Conservation (phyloP, 2,797 vertebrate genomes). For the Hyperoplus lanceolatus region DNA sequence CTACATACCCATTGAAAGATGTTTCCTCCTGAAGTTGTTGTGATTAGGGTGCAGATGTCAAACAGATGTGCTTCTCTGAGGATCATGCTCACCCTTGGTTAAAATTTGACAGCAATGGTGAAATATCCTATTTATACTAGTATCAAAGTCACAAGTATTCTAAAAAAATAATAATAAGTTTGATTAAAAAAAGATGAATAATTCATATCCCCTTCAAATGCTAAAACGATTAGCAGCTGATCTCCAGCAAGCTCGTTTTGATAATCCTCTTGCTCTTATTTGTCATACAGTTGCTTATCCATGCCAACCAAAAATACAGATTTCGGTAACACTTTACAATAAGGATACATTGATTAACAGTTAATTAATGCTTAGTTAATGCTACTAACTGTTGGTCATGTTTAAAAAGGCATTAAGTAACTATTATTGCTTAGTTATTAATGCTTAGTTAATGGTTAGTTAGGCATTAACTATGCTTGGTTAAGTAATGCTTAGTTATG, state of each 20-base stretch:
- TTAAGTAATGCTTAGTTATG: no score
- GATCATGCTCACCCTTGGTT: background rate
- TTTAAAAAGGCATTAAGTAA: no score
- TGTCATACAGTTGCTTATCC: background rate
- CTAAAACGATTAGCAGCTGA: background rate
- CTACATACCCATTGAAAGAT: background rate
- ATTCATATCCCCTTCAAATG: background rate
- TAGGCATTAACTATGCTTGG: no score
- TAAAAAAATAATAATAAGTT: no score
- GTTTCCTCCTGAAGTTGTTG: background rate
- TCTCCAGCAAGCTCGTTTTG: conserved; percentile 2
- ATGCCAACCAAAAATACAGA: background rate
- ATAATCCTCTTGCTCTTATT: conserved; percentile 2
- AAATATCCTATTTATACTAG: no score
- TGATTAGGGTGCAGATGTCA: conserved; percentile 24
- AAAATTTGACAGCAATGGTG: background rate
- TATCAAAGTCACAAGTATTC: no score
- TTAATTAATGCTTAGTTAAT: no score
- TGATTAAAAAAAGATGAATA: background rate
- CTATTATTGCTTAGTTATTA: no score
- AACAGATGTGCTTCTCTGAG: conserved; percentile 15
- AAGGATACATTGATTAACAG: no score
- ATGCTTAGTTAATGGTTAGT: no score
- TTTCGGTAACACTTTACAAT: no score
- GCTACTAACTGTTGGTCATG: no score